Evolutionary conservation across 2,113 vertebrate species (phyloP), one percentile per base, ranked within the genome.

Genomic region (Plestiodon gilberti): DNA sequence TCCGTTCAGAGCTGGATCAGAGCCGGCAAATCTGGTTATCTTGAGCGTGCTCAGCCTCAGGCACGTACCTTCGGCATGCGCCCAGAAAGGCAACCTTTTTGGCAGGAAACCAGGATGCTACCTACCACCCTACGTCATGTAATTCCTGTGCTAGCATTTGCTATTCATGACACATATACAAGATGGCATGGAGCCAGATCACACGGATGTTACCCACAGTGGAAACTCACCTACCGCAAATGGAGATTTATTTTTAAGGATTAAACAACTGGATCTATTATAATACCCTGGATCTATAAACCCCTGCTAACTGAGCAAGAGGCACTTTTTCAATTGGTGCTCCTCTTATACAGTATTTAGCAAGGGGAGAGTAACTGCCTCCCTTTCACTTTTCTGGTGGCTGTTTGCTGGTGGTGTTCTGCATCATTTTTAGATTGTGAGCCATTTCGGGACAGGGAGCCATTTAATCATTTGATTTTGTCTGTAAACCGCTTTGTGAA

Each of bases 1-100:
- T 28, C 4, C 14, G 25, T 7, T 85, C 40, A 35, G 81, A 78
- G 59, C 20, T 61, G 73, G 55, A 90, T 15, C 28, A 76, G 15
- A 13, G 40, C 65, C 1, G 77, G 59, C 33, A 90, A 87, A 88
- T 81, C 81, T 89, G 18, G 2, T 85, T 84, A 71, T 40, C 40
- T 52, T 57, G 25, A 64, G 28, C 25, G 40, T 0, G 8, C 59
- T 64, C 30, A 18, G 0, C 6, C 59, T 64, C 30, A 18, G 0
- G 7, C 71, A 25, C 1, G 28, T 40, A 9, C 6, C 3, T 22
- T 55, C 38, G 43, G 11, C 28, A 1, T 48, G 82, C 74, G 82
- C 74, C 64, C 22, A 20, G 1, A 2, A 88, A n/a, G 77, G 55
- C 38, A 30, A 61, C 35, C 13, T 20, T 79, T 30, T 6, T 81